Base-by-base conservation (phyloP, 1,140 invertebrate species). In the Arion vulgaris region DNA sequence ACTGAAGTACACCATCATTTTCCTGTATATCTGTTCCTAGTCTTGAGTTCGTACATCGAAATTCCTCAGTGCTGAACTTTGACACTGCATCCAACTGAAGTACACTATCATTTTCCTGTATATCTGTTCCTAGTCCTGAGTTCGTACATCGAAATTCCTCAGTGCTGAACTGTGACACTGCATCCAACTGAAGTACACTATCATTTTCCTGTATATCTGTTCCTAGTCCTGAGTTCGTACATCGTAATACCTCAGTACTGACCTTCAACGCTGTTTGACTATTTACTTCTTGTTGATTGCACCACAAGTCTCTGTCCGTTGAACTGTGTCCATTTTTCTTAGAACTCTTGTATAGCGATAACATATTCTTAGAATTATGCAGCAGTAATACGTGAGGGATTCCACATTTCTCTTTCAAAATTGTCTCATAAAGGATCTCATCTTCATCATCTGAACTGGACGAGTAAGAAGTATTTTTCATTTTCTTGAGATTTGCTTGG, bases 401-500 rank as follows among this genome's bases (percentile, higher is more conserved):
- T 72, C 19, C 38, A 45, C 71, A 5, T 80, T 80, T 80, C 26
- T 28, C 62, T 45, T 51, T 80, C 32, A 80, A 32, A 71, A 80
- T 49, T n/a, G 57, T 45, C 17, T 73, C 71, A 51, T 81, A 69
- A 13, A 81, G 71, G 38, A 73, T n/a, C n/a, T 81, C 80, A 74
- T 81, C 80, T 57, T 81, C 80, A 72, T 81, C 80, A 81, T 81
- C 80, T 19, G 80, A 81, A 57, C 80, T 81, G 32, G 80, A 81
- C 2, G 80, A 81, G n/a, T 73, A 81, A 15, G 73, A 41, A 41
- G 49, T 53, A 49, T n/a, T 69, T 28, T 26, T 69, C n/a, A 34
- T 38, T 32, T 51, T 69, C 41, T 69, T 49, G 9, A 80, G 7
- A 36, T 80, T 80, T 28, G n/a, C 41, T 23, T 32, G 34, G 13